Conservation (phyloP, 2,888 invertebrate genomes). For the Phaonia tiefii region DNA sequence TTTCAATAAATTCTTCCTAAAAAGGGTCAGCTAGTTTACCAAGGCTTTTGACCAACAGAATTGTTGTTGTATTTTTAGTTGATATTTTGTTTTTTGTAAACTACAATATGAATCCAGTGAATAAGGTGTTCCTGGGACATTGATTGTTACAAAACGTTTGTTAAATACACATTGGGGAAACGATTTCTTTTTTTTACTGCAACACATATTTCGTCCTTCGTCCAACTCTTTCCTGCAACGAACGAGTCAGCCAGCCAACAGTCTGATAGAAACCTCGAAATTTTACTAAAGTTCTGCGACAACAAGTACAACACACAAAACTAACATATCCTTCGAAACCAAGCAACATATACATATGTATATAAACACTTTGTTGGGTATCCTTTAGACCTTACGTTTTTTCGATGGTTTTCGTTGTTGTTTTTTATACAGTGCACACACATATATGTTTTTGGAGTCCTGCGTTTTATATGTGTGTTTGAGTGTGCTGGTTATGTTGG, state of each 20-base stretch:
- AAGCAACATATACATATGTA: slow-evolving; percentile 33
- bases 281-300: slow-evolving; percentile 57
- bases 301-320: background rate
- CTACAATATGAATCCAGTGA: slow-evolving; percentile 24
- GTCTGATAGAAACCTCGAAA: slow-evolving; percentile 42
- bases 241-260: slow-evolving; percentile 21
- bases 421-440: slow-evolving; percentile 28
- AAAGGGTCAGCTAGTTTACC: too few relatives aligned
- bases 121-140: slow-evolving; percentile 37
- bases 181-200: slow-evolving; percentile 50
- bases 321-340: background rate
- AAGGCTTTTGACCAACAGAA: too few relatives aligned
- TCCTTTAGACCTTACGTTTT: slow-evolving; percentile 38
- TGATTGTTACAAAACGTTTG: slow-evolving; percentile 57
- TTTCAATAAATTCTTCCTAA: too few relatives aligned
- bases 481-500: slow-evolving; percentile 65
- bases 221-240: slow-evolving; percentile 23
- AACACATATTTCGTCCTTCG: background rate
- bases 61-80: too few relatives aligned
- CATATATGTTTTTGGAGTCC: slow-evolving; percentile 5
- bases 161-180: slow-evolving; percentile 65
- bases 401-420: slow-evolving; percentile 25
- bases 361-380: background rate
- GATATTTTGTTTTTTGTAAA: too few relatives aligned
- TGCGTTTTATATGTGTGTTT: slow-evolving; percentile 43